Percentiles rank a stretch among this genome's conserved stretches.
Evolutionary conservation across 2,888 invertebrate species (phyloP).

Genomic region (Nephrotoma guestfalica): DNA sequence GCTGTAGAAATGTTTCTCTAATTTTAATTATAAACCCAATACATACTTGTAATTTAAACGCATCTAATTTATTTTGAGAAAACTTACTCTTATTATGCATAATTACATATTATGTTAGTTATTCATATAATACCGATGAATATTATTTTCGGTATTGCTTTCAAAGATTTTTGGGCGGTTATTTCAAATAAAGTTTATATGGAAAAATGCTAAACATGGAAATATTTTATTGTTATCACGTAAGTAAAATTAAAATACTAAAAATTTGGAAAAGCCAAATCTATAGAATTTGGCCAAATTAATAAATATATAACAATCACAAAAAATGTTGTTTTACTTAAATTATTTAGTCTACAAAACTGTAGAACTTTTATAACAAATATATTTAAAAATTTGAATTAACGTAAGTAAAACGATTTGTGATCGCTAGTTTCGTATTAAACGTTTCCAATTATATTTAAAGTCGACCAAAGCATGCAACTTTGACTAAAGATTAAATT

Average conservation of each 20-base stretch:
- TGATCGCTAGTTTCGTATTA: too few relatives aligned
- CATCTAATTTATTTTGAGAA: not conserved
- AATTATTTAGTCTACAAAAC: too few relatives aligned
- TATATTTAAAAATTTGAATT: too few relatives aligned
- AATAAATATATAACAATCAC: too few relatives aligned
- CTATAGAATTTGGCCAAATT: too few relatives aligned
- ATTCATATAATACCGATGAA: not conserved
- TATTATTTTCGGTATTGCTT: not conserved
- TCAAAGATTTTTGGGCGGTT: not conserved
- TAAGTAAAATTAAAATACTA: not conserved
- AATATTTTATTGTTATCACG: not conserved
- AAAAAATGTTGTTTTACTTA: too few relatives aligned
- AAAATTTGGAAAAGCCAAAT: not conserved
- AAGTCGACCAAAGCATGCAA: not conserved
- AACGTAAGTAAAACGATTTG: too few relatives aligned
- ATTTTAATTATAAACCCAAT: not conserved
- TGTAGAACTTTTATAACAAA: too few relatives aligned
- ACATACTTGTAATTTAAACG: not conserved
- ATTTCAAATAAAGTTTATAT: not conserved
- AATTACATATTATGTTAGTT: not conserved
- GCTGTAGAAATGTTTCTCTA: not conserved
- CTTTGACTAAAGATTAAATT: not conserved
- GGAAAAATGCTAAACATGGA: not conserved
- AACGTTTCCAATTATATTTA: too few relatives aligned
- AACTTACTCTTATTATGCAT: not conserved